phyloP scores from a whole-genome alignment of 1,140 invertebrate species.

The Apolygus lucorum region DNA sequence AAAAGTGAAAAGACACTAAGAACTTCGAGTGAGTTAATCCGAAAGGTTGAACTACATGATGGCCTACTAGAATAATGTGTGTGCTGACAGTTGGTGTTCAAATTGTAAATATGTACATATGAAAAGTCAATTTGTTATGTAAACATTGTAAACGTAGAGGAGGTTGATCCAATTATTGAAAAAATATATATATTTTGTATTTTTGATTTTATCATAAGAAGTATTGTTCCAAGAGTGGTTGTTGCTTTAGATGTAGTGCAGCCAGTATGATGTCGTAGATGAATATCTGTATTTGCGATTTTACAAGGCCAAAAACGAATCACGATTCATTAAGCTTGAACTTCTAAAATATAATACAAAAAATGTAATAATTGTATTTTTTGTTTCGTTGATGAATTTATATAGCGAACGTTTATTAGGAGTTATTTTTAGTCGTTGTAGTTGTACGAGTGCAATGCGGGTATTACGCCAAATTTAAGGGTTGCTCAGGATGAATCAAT shows the following conservation, averaged over 20 bases:
- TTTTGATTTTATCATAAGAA: not conserved
- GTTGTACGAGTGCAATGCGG: too few species aligned
- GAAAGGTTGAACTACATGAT: not conserved
- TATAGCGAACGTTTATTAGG: too few species aligned
- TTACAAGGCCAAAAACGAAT: not conserved
- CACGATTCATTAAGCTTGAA: not conserved
- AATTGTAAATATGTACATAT: slow-evolving; percentile 22
- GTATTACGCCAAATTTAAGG: too few species aligned
- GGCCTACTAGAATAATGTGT: slow-evolving; percentile 15
- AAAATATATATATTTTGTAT: slow-evolving; percentile 5
- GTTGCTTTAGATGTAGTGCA: slow-evolving; percentile 3
- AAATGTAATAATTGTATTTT: too few species aligned
- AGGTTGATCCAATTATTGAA: slow-evolving; percentile 4
- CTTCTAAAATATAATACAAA: not conserved
- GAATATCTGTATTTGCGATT: not conserved
- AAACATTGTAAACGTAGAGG: not conserved
- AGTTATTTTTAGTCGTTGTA: too few species aligned
- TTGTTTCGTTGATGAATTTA: too few species aligned
- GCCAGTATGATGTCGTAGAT: not conserved
- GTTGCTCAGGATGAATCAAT: too few species aligned
- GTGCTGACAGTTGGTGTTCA: slow-evolving; percentile 9
- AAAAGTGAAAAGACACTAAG: not conserved
- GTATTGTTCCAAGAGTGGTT: not conserved
- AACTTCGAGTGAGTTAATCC: not conserved
- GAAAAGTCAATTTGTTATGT: slow-evolving; percentile 19